These are phyloP conservation scores for Lasioglossum calceatum DNA, from an alignment of 2,888 invertebrate genomes.

Conservation along the genomic window DNA sequence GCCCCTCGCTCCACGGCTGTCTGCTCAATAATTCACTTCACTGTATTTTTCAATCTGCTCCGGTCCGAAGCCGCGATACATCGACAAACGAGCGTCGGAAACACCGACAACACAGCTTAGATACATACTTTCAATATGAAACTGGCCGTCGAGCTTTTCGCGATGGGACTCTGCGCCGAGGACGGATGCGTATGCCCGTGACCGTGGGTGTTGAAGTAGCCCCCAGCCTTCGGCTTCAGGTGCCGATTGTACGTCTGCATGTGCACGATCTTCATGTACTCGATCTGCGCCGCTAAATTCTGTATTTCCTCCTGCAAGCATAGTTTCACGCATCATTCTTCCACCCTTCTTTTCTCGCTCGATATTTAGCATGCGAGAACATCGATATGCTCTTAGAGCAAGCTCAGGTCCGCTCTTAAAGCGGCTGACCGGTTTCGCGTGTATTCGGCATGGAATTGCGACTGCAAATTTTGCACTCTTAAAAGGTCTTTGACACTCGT, in stretches of 20 bases:
- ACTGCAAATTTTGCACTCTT: not conserved
- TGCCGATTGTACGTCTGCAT: constrained; percentile 97
- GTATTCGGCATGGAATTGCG: too few species aligned
- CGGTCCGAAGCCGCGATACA: not conserved
- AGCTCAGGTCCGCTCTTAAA: too few species aligned
- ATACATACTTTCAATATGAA: constrained; percentile 78
- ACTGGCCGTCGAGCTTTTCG: constrained; percentile 78
- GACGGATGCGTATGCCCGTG: constrained; percentile 74
- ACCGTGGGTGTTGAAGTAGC: constrained; percentile 89
- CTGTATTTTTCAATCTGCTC: constrained; percentile 65
- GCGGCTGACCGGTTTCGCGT: too few species aligned
- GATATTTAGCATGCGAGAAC: too few species aligned
- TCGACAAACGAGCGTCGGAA: not conserved
- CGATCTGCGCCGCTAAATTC: constrained; percentile 95
- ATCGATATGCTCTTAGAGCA: too few species aligned
- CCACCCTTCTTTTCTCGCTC: not conserved
- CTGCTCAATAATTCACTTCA: constrained; percentile 74
- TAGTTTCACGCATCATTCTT: not conserved
- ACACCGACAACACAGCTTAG: constrained; percentile 45
- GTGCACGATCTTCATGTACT: constrained; percentile 97
- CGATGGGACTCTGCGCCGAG: constrained; percentile 77
- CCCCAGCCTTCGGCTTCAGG: constrained; percentile 92
- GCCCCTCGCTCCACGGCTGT: constrained; percentile 79
- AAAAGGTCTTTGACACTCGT: not conserved
- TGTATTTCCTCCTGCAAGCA: constrained; percentile 92